Conservation (phyloP, 2,113 vertebrate species). For the Eubucco bourcierii region DNA sequence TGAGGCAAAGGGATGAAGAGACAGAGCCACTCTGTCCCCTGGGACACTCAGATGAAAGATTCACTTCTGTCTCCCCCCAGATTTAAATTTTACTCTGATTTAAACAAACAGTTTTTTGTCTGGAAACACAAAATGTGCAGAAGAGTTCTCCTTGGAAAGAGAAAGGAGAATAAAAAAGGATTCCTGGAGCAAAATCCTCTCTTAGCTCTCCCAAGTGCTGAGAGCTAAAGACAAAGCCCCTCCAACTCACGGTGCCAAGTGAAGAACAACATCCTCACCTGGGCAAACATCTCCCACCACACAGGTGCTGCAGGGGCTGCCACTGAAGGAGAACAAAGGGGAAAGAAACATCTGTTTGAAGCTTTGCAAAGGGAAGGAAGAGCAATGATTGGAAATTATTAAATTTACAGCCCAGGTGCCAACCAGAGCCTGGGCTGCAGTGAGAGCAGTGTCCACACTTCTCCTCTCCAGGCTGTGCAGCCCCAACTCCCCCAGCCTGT, state of each 20-base stretch:
- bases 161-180: neutral
- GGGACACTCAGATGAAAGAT: slow-evolving; percentile 39
- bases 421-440: too few relatives aligned
- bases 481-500: too few relatives aligned
- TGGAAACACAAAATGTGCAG: slow-evolving; percentile 14
- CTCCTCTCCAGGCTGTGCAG: too few relatives aligned
- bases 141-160: neutral
- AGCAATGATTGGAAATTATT: neutral
- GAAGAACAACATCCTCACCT: neutral
- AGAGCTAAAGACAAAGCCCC: neutral
- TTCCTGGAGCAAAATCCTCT: neutral
- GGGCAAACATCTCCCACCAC: neutral
- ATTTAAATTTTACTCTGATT: slow-evolving; percentile 39
- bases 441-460: too few relatives aligned
- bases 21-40: slow-evolving; percentile 13
- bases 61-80: slow-evolving; percentile 19
- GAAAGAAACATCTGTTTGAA: neutral
- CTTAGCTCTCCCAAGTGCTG: neutral
- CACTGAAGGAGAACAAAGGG: neutral
- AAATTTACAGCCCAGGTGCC: neutral
- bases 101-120: neutral
- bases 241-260: neutral
- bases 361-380: neutral
- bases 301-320: neutral
- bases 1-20: slow-evolving; percentile 35